A percentile compares a stretch with the other conserved stretches of the same genome.
These are phyloP conservation scores for Drosophila arawakana DNA, from an alignment of 1,140 invertebrate species.

Conservation along the genomic window DNA sequence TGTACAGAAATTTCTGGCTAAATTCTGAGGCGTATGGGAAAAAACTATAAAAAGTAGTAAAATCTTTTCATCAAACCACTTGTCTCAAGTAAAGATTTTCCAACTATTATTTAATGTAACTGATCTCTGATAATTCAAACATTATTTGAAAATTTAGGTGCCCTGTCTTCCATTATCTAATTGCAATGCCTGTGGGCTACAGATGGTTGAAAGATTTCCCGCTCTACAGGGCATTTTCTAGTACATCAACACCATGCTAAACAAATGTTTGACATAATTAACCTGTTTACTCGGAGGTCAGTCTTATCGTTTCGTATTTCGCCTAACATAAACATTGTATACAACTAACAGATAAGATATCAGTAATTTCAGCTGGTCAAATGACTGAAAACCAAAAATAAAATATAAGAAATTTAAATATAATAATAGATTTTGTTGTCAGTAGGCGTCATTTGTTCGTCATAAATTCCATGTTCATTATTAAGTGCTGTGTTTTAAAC, in stretches of 20 bases:
- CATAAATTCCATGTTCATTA: not conserved
- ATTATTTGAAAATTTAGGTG: too few species aligned
- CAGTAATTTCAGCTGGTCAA: not conserved
- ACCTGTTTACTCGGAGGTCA: not conserved
- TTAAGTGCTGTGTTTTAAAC: not conserved
- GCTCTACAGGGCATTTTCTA: not conserved
- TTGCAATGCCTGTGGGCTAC: too few species aligned
- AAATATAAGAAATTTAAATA: not conserved
- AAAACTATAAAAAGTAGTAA: too few species aligned
- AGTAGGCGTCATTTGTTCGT: not conserved
- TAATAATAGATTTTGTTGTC: not conserved
- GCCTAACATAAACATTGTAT: constrained; percentile 2
- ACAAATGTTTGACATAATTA: not conserved
- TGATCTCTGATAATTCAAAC: too few species aligned
- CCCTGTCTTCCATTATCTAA: too few species aligned
- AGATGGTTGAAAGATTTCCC: not conserved
- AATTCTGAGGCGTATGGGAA: too few species aligned
- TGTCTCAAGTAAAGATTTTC: too few species aligned
- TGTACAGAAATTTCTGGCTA: too few species aligned
- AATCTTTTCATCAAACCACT: too few species aligned
- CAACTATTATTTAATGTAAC: too few species aligned
- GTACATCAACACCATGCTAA: not conserved
- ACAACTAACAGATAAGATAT: constrained; percentile 17
- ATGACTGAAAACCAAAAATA: not conserved
- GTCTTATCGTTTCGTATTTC: constrained; percentile 21